These are phyloP conservation scores for Holothuria leucospilota DNA, from an alignment of 53 echinoderm and acorn worm species.

Conservation along the genomic window DNA sequence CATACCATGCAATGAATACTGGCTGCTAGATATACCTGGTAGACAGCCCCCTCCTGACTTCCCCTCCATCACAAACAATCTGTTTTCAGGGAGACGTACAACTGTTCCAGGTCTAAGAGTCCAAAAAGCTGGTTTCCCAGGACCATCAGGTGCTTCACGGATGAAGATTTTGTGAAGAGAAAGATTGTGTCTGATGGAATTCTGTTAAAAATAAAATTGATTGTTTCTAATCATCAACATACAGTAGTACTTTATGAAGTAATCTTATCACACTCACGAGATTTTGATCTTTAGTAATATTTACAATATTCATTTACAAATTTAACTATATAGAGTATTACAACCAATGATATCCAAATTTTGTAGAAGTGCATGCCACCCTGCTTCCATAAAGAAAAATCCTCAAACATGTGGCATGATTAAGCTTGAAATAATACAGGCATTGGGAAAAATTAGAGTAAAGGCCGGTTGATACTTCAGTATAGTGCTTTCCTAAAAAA, in stretches of 20 bases:
- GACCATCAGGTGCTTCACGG: constrained; percentile 77
- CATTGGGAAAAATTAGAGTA: too few species aligned
- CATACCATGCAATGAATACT: not conserved
- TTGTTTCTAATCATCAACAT: not conserved
- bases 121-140: constrained; percentile 94
- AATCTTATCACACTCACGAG: not conserved
- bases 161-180: constrained; percentile 96
- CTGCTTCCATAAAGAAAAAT: too few species aligned
- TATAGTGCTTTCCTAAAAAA: too few species aligned
- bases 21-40: not conserved
- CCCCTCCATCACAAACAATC: constrained; percentile 40
- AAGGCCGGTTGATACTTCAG: too few species aligned
- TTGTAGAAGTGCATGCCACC: too few species aligned
- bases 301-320: too few species aligned
- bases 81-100: constrained; percentile 84
- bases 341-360: too few species aligned
- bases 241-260: too few species aligned
- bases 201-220: constrained; percentile 54
- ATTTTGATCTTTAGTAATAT: not conserved
- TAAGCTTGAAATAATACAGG: too few species aligned
- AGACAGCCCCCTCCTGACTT: not conserved
- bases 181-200: constrained; percentile 97
- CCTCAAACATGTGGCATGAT: too few species aligned
- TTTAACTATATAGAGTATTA: too few species aligned
- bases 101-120: constrained; percentile 86